Evolutionary conservation across 2,797 vertebrate genomes (phyloP).

Genomic region (Pempheris klunzingeri): DNA sequence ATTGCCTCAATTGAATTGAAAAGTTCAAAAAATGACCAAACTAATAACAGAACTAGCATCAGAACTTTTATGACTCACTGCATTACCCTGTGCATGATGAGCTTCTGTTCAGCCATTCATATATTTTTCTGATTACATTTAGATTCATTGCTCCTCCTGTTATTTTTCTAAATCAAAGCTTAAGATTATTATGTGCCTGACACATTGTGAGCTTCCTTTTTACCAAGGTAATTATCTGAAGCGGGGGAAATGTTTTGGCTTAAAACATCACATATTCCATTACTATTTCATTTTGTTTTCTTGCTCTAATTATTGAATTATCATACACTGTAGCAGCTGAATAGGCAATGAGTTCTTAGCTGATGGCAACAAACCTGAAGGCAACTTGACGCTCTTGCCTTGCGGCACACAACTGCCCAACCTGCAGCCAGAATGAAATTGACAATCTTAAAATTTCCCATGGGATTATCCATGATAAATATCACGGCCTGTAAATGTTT

Average conservation of each 20-base stretch:
- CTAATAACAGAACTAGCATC: neutral
- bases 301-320: constrained; percentile 63
- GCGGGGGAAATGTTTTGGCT: constrained; percentile 11
- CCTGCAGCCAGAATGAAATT: constrained; percentile 17
- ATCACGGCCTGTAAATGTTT: constrained; percentile 36
- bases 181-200: constrained; percentile 14
- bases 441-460: constrained; percentile 2
- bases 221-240: constrained; percentile 40
- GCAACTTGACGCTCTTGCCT: no score
- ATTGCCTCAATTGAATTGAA: neutral
- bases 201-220: constrained; percentile 1
- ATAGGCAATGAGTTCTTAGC: constrained; percentile 41
- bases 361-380: constrained; percentile 32
- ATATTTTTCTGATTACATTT: constrained; percentile 17
- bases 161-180: constrained; percentile 27
- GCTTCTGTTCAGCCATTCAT: neutral
- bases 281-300: constrained; percentile 54
- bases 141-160: neutral
- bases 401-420: neutral
- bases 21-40: constrained; percentile 14
- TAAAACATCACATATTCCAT: constrained; percentile 53
- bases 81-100: constrained; percentile 15
- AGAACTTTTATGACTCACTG: neutral
- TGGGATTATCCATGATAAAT: constrained; percentile 38
- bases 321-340: constrained; percentile 31